A percentile compares a stretch with the other conserved stretches of the same genome.
Evolutionary conservation across 2,113 vertebrate species (phyloP).

Genomic region (Callaeas wilsoni): DNA sequence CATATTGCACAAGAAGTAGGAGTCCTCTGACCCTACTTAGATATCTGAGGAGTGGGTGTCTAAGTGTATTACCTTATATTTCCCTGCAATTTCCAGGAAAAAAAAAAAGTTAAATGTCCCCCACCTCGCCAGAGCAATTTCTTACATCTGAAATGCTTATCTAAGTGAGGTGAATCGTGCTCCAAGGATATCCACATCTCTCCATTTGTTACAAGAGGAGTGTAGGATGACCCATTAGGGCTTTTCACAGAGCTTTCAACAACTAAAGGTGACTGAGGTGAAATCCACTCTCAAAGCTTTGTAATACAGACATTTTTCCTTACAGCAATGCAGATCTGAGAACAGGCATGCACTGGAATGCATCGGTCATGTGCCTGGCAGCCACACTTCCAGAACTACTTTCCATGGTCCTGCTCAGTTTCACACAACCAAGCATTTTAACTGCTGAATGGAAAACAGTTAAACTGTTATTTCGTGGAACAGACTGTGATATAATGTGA

Average conservation of each 20-base stretch:
- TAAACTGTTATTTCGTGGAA: background rate
- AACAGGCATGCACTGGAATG: background rate
- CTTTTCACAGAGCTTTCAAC: background rate
- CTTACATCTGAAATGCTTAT: background rate
- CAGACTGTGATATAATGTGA: background rate
- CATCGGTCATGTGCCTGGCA: background rate
- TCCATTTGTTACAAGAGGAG: background rate
- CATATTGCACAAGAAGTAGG: background rate
- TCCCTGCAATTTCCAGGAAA: background rate
- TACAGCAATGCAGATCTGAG: background rate
- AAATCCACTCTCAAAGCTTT: background rate
- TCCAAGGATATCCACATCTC: background rate
- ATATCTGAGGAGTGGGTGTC: background rate
- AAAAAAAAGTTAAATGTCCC: background rate
- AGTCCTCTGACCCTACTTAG: background rate
- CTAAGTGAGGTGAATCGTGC: background rate
- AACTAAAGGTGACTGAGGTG: background rate
- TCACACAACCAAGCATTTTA: background rate
- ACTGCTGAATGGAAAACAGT: constrained; percentile 27
- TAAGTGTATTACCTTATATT: background rate
- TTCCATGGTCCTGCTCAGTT: constrained; percentile 4
- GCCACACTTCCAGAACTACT: background rate
- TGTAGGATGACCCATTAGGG: background rate
- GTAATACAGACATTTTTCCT: background rate
- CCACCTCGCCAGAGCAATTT: background rate